Conservation (phyloP, 1,140 invertebrate genomes). For the Meloidogyne hapla region DNA sequence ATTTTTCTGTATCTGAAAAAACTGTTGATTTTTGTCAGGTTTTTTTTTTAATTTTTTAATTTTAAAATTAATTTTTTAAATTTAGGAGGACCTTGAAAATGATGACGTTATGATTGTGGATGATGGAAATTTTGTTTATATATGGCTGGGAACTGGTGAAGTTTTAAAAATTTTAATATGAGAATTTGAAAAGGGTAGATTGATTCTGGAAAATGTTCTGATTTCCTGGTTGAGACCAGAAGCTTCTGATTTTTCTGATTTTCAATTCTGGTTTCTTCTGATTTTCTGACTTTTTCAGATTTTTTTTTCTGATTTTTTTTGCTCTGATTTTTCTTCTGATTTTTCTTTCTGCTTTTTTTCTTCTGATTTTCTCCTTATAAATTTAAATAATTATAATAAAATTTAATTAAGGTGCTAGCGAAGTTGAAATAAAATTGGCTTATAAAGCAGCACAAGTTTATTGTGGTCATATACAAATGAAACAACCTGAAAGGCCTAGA, state of each 20-base stretch:
- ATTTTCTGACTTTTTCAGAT: too few species aligned
- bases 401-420: slow-evolving; percentile 77
- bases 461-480: slow-evolving; percentile 91
- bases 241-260: too few species aligned
- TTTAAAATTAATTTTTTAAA: slow-evolving; percentile 9
- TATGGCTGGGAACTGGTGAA: slow-evolving; percentile 86
- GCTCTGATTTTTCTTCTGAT: too few species aligned
- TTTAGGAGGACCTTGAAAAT: slow-evolving; percentile 89
- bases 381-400: not conserved
- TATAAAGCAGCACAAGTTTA: slow-evolving; percentile 99
- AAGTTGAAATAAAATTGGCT: slow-evolving; percentile 97
- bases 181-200: too few species aligned
- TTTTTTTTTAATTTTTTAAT: slow-evolving; percentile 32
- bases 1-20: slow-evolving; percentile 97
- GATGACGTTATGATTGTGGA: slow-evolving; percentile 99
- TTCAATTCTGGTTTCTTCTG: too few species aligned
- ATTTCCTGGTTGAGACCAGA: too few species aligned
- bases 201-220: too few species aligned
- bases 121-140: slow-evolving; percentile 93
- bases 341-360: too few species aligned
- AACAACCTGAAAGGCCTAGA: slow-evolving; percentile 84
- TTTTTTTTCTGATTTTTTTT: too few species aligned
- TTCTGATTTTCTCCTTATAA: too few species aligned
- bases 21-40: slow-evolving; percentile 99
- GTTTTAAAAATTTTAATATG: not conserved